Evolutionary conservation across 53 echinoderm and acorn worm genomes (phyloP).

Genomic region (Holothuria leucospilota): DNA sequence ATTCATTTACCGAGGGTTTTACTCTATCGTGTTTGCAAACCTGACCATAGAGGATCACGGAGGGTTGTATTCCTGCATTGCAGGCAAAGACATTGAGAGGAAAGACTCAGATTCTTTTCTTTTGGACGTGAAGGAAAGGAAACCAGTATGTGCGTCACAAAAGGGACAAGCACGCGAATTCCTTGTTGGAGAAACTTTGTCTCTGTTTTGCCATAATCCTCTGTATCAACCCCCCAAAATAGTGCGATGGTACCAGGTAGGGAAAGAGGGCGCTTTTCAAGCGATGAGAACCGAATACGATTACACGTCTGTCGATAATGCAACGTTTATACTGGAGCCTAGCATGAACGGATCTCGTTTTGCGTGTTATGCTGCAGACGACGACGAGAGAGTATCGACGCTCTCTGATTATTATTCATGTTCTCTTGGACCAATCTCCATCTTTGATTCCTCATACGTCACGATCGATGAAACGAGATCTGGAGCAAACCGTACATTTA

Average conservation of each 20-base stretch:
- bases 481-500: neutral
- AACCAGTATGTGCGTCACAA: conserved; percentile 1
- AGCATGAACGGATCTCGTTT: conserved; percentile 27
- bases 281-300: neutral
- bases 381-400: neutral
- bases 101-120: neutral
- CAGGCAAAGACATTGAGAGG: neutral
- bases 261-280: no score
- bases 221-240: no score
- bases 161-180: neutral
- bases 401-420: neutral
- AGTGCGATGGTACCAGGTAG: no score
- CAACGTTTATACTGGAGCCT: neutral
- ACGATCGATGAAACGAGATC: neutral
- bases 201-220: no score
- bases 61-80: neutral
- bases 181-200: neutral
- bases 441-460: conserved; percentile 4
- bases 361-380: neutral
- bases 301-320: neutral
- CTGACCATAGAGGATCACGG: no score
- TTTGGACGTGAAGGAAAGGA: neutral
- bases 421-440: conserved; percentile 3
- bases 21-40: no score
- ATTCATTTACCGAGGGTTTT: no score